phyloP scores from a whole-genome alignment of 2,888 invertebrate species.

The Idaea aversata region DNA sequence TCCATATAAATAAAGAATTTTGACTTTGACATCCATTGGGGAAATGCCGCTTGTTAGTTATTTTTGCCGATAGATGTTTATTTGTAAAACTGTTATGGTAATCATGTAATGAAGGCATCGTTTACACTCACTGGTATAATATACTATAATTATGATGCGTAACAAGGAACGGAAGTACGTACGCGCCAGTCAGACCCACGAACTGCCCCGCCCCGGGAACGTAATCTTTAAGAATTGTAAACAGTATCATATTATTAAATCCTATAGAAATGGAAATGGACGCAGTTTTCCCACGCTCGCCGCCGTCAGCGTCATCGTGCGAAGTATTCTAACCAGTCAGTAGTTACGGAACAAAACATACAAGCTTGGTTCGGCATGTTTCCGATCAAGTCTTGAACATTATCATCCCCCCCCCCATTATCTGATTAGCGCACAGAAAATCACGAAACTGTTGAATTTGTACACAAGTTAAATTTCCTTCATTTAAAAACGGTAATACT shows the following conservation, averaged over 20 bases:
- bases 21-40: no score
- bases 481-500: not conserved
- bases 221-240: conserved; percentile 33
- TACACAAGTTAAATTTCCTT: not conserved
- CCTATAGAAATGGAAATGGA: conserved; percentile 41
- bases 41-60: no score
- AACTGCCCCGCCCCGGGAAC: conserved; percentile 19
- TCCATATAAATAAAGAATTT: no score
- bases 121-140: not conserved
- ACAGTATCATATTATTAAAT: conserved; percentile 38
- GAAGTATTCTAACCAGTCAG: conserved; percentile 32
- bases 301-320: conserved; percentile 42
- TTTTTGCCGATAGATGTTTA: no score
- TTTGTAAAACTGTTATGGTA: no score
- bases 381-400: conserved; percentile 12
- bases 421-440: no score
- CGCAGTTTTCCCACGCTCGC: conserved; percentile 54
- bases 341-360: conserved; percentile 15
- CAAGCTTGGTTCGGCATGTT: conserved; percentile 13
- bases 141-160: conserved; percentile 14
- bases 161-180: conserved; percentile 10
- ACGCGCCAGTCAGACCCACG: conserved; percentile 14
- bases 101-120: no score
- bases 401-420: not conserved
- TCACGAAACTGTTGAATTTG: not conserved